Evolutionary conservation across 1,140 invertebrate species (phyloP).

Genomic region (Drosophila seguyi): DNA sequence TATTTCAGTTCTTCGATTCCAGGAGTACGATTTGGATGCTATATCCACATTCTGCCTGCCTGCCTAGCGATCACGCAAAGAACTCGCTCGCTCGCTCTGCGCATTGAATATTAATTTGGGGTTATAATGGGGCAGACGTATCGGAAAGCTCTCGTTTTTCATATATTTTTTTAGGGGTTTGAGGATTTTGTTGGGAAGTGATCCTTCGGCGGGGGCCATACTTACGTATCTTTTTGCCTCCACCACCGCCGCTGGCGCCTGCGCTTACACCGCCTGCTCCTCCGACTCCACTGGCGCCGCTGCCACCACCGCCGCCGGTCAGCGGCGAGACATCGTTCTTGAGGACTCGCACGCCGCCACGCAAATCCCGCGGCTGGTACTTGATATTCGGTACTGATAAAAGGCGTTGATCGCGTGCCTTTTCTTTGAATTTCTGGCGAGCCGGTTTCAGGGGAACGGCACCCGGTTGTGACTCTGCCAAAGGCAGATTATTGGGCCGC

Average conservation of each 20-base stretch:
- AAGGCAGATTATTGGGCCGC: conserved; percentile 71
- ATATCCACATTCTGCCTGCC: conserved; percentile 24
- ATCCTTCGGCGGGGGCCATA: conserved; percentile 85
- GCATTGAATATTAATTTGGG: conserved; percentile 1
- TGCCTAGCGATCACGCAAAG: conserved; percentile 45
- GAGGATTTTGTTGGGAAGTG: conserved; percentile 4
- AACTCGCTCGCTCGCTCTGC: conserved; percentile 39
- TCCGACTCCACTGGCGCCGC: not conserved
- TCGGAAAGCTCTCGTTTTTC: not conserved
- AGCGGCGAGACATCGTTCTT: conserved; percentile 85
- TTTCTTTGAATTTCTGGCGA: conserved; percentile 87
- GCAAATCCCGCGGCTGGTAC: conserved; percentile 85
- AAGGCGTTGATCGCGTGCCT: conserved; percentile 88
- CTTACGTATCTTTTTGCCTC: conserved; percentile 94
- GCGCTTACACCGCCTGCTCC: conserved; percentile 12
- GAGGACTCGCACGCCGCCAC: conserved; percentile 57
- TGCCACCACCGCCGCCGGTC: conserved; percentile 86
- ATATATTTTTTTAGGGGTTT: not conserved
- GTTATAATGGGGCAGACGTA: not conserved
- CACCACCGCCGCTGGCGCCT: conserved; percentile 6
- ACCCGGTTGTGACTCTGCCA: conserved; percentile 38
- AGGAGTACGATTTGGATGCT: conserved; percentile 19
- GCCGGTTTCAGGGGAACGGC: conserved; percentile 87
- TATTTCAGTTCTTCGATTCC: conserved; percentile 10
- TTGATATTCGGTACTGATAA: conserved; percentile 92